Conservation (phyloP, 2,888 invertebrate species). For the Stenoptilia bipunctidactyla region DNA sequence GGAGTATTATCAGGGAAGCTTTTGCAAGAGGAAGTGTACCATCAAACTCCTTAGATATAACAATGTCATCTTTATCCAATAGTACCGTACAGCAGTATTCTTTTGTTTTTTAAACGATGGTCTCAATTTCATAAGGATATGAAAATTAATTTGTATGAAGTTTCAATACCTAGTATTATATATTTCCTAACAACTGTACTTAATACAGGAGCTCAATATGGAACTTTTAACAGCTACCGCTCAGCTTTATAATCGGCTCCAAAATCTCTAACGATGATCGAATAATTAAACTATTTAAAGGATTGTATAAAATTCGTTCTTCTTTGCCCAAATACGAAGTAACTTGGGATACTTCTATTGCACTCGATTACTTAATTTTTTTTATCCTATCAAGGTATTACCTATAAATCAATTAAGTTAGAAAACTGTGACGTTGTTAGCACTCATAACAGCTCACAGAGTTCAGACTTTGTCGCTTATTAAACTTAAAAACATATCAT, state of each 20-base stretch:
- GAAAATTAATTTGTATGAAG: no score
- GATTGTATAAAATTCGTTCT: slow-evolving; percentile 4
- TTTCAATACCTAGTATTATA: no score
- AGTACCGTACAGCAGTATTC: no score
- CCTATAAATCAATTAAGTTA: slow-evolving; percentile 3
- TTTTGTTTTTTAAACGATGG: no score
- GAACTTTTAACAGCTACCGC: slow-evolving; percentile 1
- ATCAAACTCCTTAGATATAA: no score
- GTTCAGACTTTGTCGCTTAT: slow-evolving; percentile 4
- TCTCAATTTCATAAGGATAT: no score
- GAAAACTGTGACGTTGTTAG: slow-evolving; percentile 6
- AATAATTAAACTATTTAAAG: slow-evolving; percentile 5
- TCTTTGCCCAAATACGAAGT: slow-evolving; percentile 2
- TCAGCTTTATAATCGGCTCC: slow-evolving; percentile 4
- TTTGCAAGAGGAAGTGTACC: no score
- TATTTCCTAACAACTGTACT: not conserved
- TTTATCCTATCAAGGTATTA: not conserved
- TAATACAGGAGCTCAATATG: slow-evolving; percentile 2
- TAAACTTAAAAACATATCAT: slow-evolving; percentile 1
- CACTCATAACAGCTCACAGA: slow-evolving; percentile 6
- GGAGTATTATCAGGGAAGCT: not conserved
- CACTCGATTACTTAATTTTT: slow-evolving; percentile 1
- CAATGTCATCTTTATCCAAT: no score
- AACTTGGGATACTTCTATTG: slow-evolving; percentile 3
- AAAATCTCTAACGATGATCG: not conserved